These are phyloP conservation scores for Tachina grossa DNA, from an alignment of 2,888 invertebrate genomes.

Conservation along the genomic window DNA sequence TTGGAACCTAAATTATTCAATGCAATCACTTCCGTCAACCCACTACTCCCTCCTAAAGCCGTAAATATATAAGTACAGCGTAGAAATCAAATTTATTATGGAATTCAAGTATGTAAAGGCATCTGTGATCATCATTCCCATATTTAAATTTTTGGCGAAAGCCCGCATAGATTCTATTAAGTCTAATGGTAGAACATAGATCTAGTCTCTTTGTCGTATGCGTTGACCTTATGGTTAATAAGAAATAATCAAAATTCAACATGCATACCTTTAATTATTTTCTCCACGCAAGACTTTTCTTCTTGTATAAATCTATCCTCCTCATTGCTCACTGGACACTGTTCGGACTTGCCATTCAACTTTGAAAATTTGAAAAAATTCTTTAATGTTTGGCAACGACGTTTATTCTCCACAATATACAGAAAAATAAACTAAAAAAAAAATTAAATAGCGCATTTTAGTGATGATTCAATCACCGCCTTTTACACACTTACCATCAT, in stretches of 20 bases:
- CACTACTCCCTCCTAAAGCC: too few relatives aligned
- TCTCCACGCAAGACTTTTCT: conserved; percentile 76
- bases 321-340: conserved; percentile 46
- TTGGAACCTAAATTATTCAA: too few relatives aligned
- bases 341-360: conserved; percentile 49
- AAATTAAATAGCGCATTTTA: not conserved
- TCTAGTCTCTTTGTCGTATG: not conserved
- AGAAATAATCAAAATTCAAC: not conserved
- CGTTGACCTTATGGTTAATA: too few relatives aligned
- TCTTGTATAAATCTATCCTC: conserved; percentile 73
- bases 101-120: too few relatives aligned
- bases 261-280: conserved; percentile 73
- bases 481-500: conserved; percentile 55
- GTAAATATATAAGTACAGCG: too few relatives aligned
- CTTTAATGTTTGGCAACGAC: conserved; percentile 34
- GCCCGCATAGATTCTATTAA: too few relatives aligned
- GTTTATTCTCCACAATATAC: conserved; percentile 66
- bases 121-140: too few relatives aligned
- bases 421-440: conserved; percentile 58
- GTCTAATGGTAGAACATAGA: not conserved
- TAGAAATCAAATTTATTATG: too few relatives aligned
- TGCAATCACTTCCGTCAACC: too few relatives aligned
- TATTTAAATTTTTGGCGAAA: too few relatives aligned
- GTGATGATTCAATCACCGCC: too few relatives aligned
- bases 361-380: conserved; percentile 22